Conservation (phyloP, 2,797 vertebrate species). For the Eptatretus atami region DNA sequence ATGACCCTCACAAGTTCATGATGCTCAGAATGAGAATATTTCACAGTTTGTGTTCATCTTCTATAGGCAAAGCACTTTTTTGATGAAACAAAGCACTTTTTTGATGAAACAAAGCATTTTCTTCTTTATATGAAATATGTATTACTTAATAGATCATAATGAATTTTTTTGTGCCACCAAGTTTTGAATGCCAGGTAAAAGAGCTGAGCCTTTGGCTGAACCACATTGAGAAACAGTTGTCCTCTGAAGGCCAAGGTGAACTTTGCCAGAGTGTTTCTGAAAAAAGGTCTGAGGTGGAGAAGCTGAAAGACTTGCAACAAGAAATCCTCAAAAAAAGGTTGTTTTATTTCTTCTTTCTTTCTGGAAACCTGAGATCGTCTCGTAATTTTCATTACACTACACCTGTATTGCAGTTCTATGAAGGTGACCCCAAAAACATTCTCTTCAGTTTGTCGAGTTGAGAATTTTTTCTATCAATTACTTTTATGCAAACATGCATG, state of each 20-base stretch:
- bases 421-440: not conserved
- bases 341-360: no score
- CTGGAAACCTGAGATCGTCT: no score
- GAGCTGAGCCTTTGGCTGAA: slow-evolving; percentile 46
- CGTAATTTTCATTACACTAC: no score
- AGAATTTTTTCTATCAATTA: no score
- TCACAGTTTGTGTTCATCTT: not conserved
- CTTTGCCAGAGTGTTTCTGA: slow-evolving; percentile 34
- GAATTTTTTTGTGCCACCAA: slow-evolving; percentile 10
- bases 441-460: not conserved
- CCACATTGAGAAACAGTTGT: slow-evolving; percentile 47
- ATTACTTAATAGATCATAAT: no score
- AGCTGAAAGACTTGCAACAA: slow-evolving; percentile 52
- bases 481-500: no score
- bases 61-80: not conserved
- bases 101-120: not conserved
- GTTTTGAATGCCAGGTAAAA: slow-evolving; percentile 50
- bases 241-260: slow-evolving; percentile 34
- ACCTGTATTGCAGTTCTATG: no score
- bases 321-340: slow-evolving; percentile 60
- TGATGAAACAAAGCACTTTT: not conserved
- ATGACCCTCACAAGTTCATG: not conserved
- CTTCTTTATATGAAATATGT: not conserved
- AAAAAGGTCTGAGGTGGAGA: slow-evolving; percentile 39
- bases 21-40: not conserved